These are phyloP conservation scores for Strigamia maritima DNA, from an alignment of 2,888 invertebrate genomes.

Conservation along the genomic window DNA sequence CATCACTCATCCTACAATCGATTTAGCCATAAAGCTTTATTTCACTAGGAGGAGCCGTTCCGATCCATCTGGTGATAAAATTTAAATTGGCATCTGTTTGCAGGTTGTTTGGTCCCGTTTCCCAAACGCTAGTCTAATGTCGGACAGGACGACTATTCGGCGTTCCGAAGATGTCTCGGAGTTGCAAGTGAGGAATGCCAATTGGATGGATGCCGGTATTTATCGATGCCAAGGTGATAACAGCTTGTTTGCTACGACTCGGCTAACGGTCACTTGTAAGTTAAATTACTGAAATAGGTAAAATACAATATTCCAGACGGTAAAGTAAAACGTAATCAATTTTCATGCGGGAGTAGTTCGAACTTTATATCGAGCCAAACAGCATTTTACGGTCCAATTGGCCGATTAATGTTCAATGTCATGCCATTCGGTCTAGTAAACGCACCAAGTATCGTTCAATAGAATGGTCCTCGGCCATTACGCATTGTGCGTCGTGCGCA, in stretches of 20 bases:
- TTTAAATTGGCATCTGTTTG: conserved; percentile 7
- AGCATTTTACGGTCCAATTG: no score
- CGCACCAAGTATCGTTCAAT: no score
- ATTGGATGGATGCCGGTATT: conserved; percentile 34
- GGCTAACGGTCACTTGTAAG: conserved; percentile 24
- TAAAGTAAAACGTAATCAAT: no score
- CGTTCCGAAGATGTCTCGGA: not conserved
- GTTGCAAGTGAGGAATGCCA: not conserved
- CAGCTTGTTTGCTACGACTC: not conserved
- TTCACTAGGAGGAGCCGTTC: not conserved
- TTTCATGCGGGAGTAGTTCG: no score
- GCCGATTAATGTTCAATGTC: no score
- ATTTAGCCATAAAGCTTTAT: not conserved
- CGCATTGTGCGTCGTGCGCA: no score
- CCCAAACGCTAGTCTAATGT: conserved; percentile 16
- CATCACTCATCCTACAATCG: not conserved
- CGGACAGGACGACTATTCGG: not conserved
- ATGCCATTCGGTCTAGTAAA: no score
- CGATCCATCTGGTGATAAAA: not conserved
- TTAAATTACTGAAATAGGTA: not conserved
- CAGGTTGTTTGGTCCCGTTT: conserved; percentile 27
- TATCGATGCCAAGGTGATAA: not conserved
- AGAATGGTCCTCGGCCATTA: no score
- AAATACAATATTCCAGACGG: no score
- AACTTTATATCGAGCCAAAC: no score